Base-by-base conservation (phyloP, 1,140 invertebrate species). In the Papilio aristodemus region DNA sequence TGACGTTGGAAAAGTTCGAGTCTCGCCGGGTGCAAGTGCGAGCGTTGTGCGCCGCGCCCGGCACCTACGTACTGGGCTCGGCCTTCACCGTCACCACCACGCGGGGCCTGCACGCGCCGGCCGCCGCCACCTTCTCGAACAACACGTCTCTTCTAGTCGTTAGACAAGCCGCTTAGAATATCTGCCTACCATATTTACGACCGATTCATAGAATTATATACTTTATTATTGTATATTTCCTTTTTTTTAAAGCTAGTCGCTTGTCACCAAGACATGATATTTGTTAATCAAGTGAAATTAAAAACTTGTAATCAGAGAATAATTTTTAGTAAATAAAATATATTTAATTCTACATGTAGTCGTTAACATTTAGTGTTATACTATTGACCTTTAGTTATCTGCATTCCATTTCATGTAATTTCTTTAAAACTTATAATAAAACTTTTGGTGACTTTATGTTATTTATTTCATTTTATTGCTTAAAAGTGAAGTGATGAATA, bases 121-220 rank as follows among this genome's bases (percentile, higher is more conserved):
- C 76, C n/a, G 71, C 81, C 19, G 76, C 83, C 0, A 82, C 83
- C 67, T 74, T 80, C 19, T 80, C 85, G 17, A 83, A 85, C 68
- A 84, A 88, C 46, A 82, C 87, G 2, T 91, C 88, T 2, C 78
- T 90, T 11, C 69, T 91, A 36, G 75, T 92, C 25, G 85, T 92
- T 10, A 81, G 80, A 67, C 85, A 90, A 75, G 59, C 57, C 7
- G 59, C 62, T 66, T 75, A 62, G 25, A 1, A 22, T 38, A 37
- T 22, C 27, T 64, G 64, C 36, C 13, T 4, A 36, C 27, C 17
- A 17, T 36, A 14, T 19, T 50, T 32, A 32, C 6, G 6, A 32
- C 6, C 6, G 27, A 32, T 32, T 32, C 27, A 6, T 3, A 32
- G 27, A 32, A 32, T 32, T n/a, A n/a, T n/a, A n/a, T n/a, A n/a